Percentiles rank a stretch among this genome's conserved stretches.
Conservation (phyloP, 1,140 invertebrate species). For the Pachyrhynchus sulphureomaculatus region DNA sequence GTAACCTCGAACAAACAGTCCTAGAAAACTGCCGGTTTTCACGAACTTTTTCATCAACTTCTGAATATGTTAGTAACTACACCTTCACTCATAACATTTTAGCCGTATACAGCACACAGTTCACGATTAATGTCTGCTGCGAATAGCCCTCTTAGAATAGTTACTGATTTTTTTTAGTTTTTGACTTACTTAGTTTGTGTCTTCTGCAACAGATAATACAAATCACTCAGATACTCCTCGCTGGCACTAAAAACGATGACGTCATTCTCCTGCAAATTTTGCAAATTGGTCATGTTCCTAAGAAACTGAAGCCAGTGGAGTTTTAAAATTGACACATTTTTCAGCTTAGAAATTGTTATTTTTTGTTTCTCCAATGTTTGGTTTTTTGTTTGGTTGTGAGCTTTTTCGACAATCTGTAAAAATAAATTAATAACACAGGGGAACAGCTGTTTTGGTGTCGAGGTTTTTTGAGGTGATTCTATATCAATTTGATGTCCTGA, state of each 20-base stretch:
- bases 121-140: no score
- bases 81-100: no score
- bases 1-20: no score
- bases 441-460: no score
- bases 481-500: no score
- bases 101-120: no score
- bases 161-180: no score
- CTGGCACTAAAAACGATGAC: conserved; percentile 6
- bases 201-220: conserved; percentile 22
- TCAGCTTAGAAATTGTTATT: conserved; percentile 1
- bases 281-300: conserved; percentile 20
- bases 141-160: no score
- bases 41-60: no score
- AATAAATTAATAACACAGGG: background rate
- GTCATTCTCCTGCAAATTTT: conserved; percentile 7
- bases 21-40: no score
- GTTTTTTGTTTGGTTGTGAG: conserved; percentile 1
- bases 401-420: conserved; percentile 13
- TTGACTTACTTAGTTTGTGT: conserved; percentile 22
- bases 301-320: conserved; percentile 34
- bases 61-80: no score
- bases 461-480: no score
- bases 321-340: conserved; percentile 7
- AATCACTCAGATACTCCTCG: conserved; percentile 19
- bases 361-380: background rate